Evolutionary conservation across 2,113 vertebrate species (phyloP).

Genomic region (Phaetusa simplex): DNA sequence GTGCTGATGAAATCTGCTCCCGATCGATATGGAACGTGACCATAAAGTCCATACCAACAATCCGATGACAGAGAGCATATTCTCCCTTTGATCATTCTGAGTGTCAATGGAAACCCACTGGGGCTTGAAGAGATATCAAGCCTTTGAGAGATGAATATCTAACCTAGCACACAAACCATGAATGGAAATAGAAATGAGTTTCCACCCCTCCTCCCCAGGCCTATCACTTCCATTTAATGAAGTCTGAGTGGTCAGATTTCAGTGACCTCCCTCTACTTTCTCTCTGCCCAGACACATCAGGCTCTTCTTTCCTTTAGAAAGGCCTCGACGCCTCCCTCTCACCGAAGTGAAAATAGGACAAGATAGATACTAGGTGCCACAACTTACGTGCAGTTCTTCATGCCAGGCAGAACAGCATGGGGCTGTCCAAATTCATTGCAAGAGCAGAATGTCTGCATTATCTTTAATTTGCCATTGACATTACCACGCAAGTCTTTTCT

Average conservation of each 20-base stretch:
- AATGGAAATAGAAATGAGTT: not conserved
- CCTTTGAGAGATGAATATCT: conserved; percentile 2
- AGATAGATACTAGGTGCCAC: not conserved
- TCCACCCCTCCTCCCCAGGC: not conserved
- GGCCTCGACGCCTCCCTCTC: not conserved
- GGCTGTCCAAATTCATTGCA: not conserved
- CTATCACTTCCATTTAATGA: conserved; percentile 3
- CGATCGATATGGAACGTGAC: not conserved
- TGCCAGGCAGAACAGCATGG: not conserved
- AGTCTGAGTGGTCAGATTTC: not conserved
- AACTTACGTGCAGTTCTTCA: not conserved
- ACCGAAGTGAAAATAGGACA: not conserved
- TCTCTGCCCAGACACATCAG: not conserved
- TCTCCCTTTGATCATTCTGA: not conserved
- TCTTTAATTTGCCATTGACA: not conserved
- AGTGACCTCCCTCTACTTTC: not conserved
- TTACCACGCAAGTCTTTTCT: not conserved
- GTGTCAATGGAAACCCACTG: conserved; percentile 3
- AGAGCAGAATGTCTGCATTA: not conserved
- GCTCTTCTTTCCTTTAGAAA: not conserved
- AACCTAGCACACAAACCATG: not conserved
- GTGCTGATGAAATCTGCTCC: not conserved
- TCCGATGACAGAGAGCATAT: not conserved
- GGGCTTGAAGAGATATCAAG: not conserved
- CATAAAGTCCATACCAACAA: not conserved